A percentile compares a stretch with the other conserved stretches of the same genome.
These are phyloP conservation scores for Pempheris klunzingeri DNA, from an alignment of 2,797 vertebrate genomes.

Conservation along the genomic window DNA sequence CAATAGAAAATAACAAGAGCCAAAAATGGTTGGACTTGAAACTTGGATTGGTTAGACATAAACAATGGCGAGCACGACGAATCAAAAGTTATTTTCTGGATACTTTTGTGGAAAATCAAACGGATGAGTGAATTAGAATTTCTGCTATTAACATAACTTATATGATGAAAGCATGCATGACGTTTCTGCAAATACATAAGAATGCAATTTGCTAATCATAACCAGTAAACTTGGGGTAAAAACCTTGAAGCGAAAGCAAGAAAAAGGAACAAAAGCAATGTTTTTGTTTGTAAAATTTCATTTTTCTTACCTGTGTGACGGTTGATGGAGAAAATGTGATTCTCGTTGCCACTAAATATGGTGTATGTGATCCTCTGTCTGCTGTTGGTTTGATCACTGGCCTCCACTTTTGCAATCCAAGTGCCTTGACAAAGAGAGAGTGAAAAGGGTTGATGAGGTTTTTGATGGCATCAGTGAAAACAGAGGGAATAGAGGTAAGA, in stretches of 20 bases:
- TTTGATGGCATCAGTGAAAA: neutral
- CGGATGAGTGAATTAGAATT: slow-evolving; percentile 29
- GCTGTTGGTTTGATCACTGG: slow-evolving; percentile 76
- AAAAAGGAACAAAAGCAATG: slow-evolving; percentile 3
- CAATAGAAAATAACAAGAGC: slow-evolving; percentile 15
- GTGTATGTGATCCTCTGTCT: slow-evolving; percentile 85
- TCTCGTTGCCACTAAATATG: slow-evolving; percentile 89
- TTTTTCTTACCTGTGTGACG: slow-evolving; percentile 86
- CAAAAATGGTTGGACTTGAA: neutral
- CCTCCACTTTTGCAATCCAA: slow-evolving; percentile 88
- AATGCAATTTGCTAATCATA: slow-evolving; percentile 28
- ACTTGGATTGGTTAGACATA: slow-evolving; percentile 10
- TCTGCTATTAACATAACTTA: slow-evolving; percentile 38
- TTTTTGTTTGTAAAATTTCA: neutral
- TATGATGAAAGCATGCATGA: slow-evolving; percentile 42
- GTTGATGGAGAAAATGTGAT: slow-evolving; percentile 87
- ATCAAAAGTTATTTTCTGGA: slow-evolving; percentile 54
- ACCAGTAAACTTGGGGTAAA: slow-evolving; percentile 7
- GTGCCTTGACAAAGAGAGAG: slow-evolving; percentile 82
- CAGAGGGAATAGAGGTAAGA: neutral
- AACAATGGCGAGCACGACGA: slow-evolving; percentile 36
- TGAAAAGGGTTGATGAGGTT: neutral
- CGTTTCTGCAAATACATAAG: slow-evolving; percentile 21
- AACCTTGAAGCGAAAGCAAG: neutral
- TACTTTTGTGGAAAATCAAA: slow-evolving; percentile 54